Evolutionary conservation across 2,113 vertebrate genomes (phyloP), one percentile per base, ranked within the genome.

Genomic region (Trichomycterus rosablanca): DNA sequence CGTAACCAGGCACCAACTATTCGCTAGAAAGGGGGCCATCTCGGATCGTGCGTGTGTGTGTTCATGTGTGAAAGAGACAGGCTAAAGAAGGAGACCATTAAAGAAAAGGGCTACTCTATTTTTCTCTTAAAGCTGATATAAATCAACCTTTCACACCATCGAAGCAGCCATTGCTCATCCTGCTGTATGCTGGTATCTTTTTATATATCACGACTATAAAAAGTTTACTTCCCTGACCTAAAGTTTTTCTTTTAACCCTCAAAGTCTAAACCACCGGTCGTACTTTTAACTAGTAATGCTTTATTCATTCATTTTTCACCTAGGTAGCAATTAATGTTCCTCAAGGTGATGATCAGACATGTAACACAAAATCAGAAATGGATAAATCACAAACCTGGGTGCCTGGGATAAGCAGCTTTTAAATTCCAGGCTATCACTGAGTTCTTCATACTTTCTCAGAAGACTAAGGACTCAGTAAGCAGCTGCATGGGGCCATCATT

Each of bases 61-160:
- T 44, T 12, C 20, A 39, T 57, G 24, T 59, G 74, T 57, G 65
- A 52, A 30, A 53, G 39, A 23, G 34, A 56, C 18, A 12, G 59
- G 23, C 28, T 42, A 9, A 34, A 64, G 40, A 65, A 66, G 49
- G 65, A 77, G 64, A 64, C 73, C 63, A 74, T 70, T 76, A 71
- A 81, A 78, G 70, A 77, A 77, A 69, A 14, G 53, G 68, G 59
- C 62, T 34, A 58, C 75, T 80, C 42, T 78, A 49, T 81, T 75
- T 75, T 75, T 66, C 70, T 50, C 70, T 56, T 63, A 39, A 37
- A 52, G 37, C 64, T 39, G 3, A 42, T 71, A 35, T 74, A 78
- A 78, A 77, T 77, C 67, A 65, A 42, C 28, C 50, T 59, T 56
- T 72, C 40, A 67, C 23, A 7, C 58, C 53, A 55, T 14, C 32